Evolutionary conservation across 1,140 invertebrate genomes (phyloP).

Genomic region (Belonocnema kinseyi): DNA sequence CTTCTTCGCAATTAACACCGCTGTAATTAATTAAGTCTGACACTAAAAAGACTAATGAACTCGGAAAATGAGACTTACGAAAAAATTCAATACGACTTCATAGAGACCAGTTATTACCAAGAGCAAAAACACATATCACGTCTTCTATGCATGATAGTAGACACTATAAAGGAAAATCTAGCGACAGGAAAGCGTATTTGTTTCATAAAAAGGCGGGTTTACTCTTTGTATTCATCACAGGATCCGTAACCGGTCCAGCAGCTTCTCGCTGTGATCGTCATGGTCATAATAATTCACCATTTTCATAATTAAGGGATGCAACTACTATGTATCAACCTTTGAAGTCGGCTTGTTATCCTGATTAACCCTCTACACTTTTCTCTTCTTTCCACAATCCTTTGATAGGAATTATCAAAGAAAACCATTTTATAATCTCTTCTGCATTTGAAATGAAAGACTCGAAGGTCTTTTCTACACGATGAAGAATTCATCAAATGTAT

Average conservation of each 20-base stretch:
- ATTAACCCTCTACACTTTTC: not conserved
- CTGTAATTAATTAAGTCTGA: too few species aligned
- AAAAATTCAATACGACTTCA: too few species aligned
- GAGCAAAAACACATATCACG: too few species aligned
- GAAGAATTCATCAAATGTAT: not conserved
- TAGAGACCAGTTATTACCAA: too few species aligned
- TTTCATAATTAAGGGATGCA: conserved; percentile 26
- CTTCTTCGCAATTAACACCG: too few species aligned
- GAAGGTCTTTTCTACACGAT: not conserved
- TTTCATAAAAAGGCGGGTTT: not conserved
- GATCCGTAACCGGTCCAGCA: conserved; percentile 2
- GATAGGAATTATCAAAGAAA: not conserved
- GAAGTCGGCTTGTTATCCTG: conserved; percentile 17
- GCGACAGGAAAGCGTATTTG: not conserved
- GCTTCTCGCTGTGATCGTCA: conserved; percentile 5
- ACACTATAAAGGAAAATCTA: too few species aligned
- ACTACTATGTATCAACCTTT: not conserved
- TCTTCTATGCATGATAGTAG: too few species aligned
- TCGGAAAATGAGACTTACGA: too few species aligned
- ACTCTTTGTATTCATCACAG: not conserved
- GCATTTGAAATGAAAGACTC: not conserved
- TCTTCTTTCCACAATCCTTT: not conserved
- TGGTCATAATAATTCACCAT: conserved; percentile 21
- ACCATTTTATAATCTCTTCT: not conserved
- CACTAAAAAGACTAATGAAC: too few species aligned